A percentile compares a stretch with the other conserved stretches of the same genome.
Conservation (phyloP, 2,888 invertebrate species). For the Stenodema calcarata region DNA sequence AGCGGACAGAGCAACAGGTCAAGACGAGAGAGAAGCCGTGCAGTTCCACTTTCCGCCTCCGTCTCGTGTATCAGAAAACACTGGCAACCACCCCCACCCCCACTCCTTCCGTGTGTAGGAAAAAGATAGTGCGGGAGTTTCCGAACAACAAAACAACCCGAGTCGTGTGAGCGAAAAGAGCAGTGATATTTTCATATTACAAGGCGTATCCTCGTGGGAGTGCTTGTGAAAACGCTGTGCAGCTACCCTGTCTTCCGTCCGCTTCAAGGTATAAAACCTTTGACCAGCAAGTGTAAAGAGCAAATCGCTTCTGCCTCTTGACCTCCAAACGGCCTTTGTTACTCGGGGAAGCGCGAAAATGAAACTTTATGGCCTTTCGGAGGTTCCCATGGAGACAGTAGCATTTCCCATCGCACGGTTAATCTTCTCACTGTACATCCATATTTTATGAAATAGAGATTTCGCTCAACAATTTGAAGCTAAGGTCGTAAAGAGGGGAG, state of each 20-base stretch:
- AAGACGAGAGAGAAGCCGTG: not conserved
- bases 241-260: not conserved
- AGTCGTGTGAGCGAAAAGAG: not conserved
- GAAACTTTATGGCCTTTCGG: constrained; percentile 1
- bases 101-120: not conserved
- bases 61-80: not conserved
- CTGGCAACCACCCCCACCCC: too few species aligned
- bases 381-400: too few species aligned
- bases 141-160: not conserved
- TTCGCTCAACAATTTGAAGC: too few species aligned
- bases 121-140: not conserved
- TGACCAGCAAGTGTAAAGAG: constrained; percentile 39
- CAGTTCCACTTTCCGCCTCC: too few species aligned
- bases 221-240: not conserved
- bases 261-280: constrained; percentile 13
- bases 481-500: too few species aligned
- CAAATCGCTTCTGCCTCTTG: not conserved
- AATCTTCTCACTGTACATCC: too few species aligned
- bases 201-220: not conserved
- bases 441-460: too few species aligned
- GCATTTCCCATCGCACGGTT: too few species aligned
- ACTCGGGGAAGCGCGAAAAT: constrained; percentile 14
- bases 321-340: not conserved
- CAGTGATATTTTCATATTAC: constrained; percentile 38
- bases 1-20: constrained; percentile 4